A percentile compares a stretch with the other conserved stretches of the same genome.
Evolutionary conservation across 2,113 vertebrate species (phyloP).

Genomic region (Nesogale talazaci): DNA sequence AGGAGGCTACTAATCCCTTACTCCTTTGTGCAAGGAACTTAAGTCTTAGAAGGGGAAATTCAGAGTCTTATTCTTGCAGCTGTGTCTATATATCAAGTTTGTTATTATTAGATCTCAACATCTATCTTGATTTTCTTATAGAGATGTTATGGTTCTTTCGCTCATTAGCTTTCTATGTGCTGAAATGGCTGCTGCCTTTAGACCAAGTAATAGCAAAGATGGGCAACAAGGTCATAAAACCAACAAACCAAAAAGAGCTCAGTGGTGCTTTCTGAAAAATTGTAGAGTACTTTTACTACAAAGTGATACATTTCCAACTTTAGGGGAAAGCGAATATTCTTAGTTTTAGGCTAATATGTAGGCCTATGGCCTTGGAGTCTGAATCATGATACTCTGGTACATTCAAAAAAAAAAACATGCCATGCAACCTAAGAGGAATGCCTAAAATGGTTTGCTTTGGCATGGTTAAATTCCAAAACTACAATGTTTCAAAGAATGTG

Average conservation of each 20-base stretch:
- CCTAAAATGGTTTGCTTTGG: not conserved
- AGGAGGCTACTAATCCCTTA: not conserved
- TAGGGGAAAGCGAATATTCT: slow-evolving; percentile 60
- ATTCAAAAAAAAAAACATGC: not conserved
- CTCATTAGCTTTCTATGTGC: slow-evolving; percentile 36
- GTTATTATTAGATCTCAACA: not conserved
- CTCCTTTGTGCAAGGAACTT: not conserved
- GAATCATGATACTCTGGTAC: not conserved
- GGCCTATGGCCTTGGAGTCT: not conserved
- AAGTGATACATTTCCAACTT: slow-evolving; percentile 53
- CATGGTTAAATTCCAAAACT: not conserved
- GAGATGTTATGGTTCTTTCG: slow-evolving; percentile 19
- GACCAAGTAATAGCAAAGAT: slow-evolving; percentile 49
- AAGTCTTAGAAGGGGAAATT: not conserved
- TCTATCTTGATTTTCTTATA: slow-evolving; percentile 23
- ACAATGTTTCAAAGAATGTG: not conserved
- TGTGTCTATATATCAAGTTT: too few relatives aligned
- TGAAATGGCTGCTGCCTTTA: slow-evolving; percentile 54
- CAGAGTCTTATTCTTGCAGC: not conserved
- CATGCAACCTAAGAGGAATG: slow-evolving; percentile 12
- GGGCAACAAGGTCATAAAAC: slow-evolving; percentile 51
- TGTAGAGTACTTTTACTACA: slow-evolving; percentile 20
- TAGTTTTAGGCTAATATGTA: slow-evolving; percentile 50
- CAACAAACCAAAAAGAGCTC: slow-evolving; percentile 23
- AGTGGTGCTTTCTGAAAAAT: slow-evolving; percentile 14